Base-by-base conservation (phyloP, 92 coral and sea anemone genomes). In the Meandrina meandrites region DNA sequence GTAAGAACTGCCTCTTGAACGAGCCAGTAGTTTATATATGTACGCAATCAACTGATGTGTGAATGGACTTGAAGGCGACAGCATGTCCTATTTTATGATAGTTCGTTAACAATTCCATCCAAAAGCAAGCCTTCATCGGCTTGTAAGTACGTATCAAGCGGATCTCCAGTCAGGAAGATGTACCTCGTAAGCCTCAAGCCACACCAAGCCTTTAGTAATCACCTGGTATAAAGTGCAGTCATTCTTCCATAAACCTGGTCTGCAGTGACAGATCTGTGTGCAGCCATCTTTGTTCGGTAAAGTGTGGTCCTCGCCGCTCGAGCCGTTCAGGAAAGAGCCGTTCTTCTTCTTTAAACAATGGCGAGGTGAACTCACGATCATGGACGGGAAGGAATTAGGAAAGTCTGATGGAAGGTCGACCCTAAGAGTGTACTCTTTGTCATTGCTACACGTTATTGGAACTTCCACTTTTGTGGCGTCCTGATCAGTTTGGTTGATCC, bases 361-460 rank as follows among this genome's bases (percentile, higher is more conserved):
- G 13, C 84, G 58, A 45, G 98, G 93, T 1, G 82, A 54, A 66
- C 81, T 79, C 35, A 96, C 90, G 2, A 96, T 93, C 93, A 96
- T 57, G 31, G 75, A 81, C 8, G 98, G 98, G 31, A 91, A 90
- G 0, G 95, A 94, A 81, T 96, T 92, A 8, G 98, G 98, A 56
- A 84, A 96, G 75, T 96, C 98, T 16, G 70, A 74, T 27, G 93
- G 91, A 71, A 96, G 88, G 48, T 85, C 89, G 8, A 96, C 86
- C 66, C 95, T 91, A 32, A 96, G 89, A 31, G 40, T 76, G 85
- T 96, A 96, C 6, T 36, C 51, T 50, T 87, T 92, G 68, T 86
- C 89, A 60, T 82, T 85, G 75, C 82, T 80, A 47, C 94, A 90
- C 37, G 83, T 70, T 79, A 96, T 82, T 22, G 51, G 35, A n/a